Base-by-base conservation (phyloP, 2,888 invertebrate species). In the Ellobium chinense region DNA sequence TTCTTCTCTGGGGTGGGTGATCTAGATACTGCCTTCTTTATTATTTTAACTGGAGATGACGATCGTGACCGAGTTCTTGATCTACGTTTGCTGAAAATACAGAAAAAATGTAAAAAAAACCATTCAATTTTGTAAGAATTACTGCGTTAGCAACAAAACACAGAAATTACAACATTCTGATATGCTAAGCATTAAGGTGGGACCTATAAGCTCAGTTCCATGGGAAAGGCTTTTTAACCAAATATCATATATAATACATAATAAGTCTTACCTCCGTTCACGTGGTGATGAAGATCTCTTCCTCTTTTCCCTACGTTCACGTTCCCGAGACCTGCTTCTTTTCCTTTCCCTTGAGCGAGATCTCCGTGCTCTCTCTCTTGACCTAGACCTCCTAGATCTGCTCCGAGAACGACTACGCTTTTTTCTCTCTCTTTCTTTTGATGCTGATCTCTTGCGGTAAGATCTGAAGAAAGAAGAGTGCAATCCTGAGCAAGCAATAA, bases 281-380 rank as follows among this genome's bases (percentile, higher is more conserved):
- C 88, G 87, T 82, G 86, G 85, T n/a, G 88, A 88, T 68, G 86
- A 80, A 46, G 89, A 89, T 54, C 89, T 81, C 79, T 87, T 87
- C 65, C 83, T 78, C 63, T 85, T 82, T 36, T 77, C 81, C 56
- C 81, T 78, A 14, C 66, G 65, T 0, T 82, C 82, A 72, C 87
- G 87, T 2, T 89, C 89, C 70, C 88, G 83, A 7, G 88, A 89
- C 29, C 87, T 79, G n/a, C 86, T 86, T 56, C 90, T 80, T 69
- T 85, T 83, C 77, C 89, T 86, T 12, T 88, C 88, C 46, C 89
- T 82, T 60, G 89, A 89, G n/a, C 90, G 84, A 31, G 90, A 89
- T 24, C 90, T 76, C 73, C 85, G 82, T 24, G 62, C 74, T 58
- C 88, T 82, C 1, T 83, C 81, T 34, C 84, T 76, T 27, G 81